Evolutionary conservation across 1,140 invertebrate genomes (phyloP), one percentile per base, ranked within the genome.

Genomic region (Homarus americanus): DNA sequence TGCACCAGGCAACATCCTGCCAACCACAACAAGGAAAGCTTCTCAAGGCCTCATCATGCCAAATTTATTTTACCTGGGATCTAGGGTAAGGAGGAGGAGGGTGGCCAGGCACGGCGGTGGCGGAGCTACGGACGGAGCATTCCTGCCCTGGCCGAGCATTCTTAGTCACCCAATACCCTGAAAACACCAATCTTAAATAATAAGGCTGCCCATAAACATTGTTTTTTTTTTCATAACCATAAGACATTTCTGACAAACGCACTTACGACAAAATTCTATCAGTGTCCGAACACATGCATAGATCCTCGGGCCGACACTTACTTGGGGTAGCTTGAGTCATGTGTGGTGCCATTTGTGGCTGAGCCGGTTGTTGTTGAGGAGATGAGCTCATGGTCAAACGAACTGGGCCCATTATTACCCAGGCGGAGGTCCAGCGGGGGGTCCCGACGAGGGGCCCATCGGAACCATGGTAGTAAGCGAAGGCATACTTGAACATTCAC

Each of bases 1-100:
- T 89, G 87, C 87, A 89, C 76, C 78, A 89, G 78, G 66, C 78
- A 82, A 89, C 87, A 89, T 82, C 76, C 78, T 89, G 78, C 78
- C 78, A 82, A 82, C 69, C 78, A 89, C 78, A 82, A 88, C 87
- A 82, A 82, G 40, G 34, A 82, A 89, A 89, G 78, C 87, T 89
- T 34, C 17, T 78, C 76, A 79, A 72, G 79, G 69, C 63, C 41
- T 41, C 24, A 49, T 69, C 87, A 89, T 82, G 79, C 87, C 53
- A 53, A 53, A 40, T 38, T 34, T 49, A 36, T 24, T 63, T 82
- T 89, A 89, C 87, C 63, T 89, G 87, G 58, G 87, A 12, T 34
- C 87, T 44, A 17, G 87, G 87, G 79, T 89, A 89, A n/a, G 87
- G 87, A n/a, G 87, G 87, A 49, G 87, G 87, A 9, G 87, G 87